These are phyloP conservation scores for Asobara japonica DNA, from an alignment of 1,140 invertebrate genomes.

Conservation along the genomic window DNA sequence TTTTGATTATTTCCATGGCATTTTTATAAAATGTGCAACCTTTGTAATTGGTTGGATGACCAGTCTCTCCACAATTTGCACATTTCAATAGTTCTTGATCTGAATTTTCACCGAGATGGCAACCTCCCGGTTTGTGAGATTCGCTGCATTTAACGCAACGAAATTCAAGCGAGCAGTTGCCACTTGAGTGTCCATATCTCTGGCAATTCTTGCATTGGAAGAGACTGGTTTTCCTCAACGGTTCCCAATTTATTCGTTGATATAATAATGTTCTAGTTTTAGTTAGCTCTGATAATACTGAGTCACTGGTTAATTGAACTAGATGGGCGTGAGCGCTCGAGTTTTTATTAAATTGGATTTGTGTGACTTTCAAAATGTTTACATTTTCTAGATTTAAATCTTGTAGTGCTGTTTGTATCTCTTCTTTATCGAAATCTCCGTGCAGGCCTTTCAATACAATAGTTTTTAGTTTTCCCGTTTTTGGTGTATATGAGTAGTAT, in stretches of 20 bases:
- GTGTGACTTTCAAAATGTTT: background rate
- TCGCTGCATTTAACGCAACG: constrained; percentile 17
- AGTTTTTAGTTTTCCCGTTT: background rate
- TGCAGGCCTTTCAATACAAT: background rate
- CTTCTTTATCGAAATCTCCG: background rate
- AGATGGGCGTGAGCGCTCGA: background rate
- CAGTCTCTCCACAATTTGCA: no score
- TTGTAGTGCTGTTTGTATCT: background rate
- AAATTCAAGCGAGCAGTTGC: constrained; percentile 1
- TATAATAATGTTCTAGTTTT: background rate
- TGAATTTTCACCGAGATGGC: no score
- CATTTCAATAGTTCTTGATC: no score
- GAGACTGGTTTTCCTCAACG: background rate
- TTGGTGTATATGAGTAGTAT: background rate
- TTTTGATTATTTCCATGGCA: no score
- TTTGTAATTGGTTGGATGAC: no score
- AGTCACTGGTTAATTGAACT: background rate
- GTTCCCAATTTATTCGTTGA: constrained; percentile 2
- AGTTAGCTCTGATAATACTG: background rate
- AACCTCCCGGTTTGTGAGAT: no score
- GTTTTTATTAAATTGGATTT: background rate
- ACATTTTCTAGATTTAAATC: background rate
- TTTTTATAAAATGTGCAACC: no score
- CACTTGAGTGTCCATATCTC: background rate
- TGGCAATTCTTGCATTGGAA: constrained; percentile 25